phyloP scores from a whole-genome alignment of 2,888 invertebrate genomes.

The Philereme transversata region DNA sequence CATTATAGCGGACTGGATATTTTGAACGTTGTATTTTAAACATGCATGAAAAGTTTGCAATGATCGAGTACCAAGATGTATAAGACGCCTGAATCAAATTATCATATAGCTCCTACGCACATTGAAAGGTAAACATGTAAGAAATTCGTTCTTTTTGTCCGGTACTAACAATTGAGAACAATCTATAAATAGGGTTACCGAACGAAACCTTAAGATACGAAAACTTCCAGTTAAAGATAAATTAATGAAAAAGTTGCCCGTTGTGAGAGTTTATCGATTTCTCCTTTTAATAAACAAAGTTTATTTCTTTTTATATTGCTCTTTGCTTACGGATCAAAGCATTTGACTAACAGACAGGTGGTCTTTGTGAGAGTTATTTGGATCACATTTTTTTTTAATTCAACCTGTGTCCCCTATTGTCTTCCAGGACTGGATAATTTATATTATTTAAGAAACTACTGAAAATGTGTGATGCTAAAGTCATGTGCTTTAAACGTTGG shows the following conservation, averaged over 20 bases:
- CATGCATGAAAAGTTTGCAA: no score
- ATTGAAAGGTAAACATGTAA: conserved; percentile 70
- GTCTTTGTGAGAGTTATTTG: no score
- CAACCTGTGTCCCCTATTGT: no score
- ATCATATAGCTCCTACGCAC: conserved; percentile 66
- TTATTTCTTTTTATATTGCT: not conserved
- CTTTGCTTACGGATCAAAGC: conserved; percentile 9
- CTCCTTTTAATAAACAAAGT: not conserved
- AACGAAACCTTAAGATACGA: not conserved
- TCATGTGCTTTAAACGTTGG: conserved; percentile 23
- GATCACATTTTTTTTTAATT: no score
- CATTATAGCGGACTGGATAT: no score
- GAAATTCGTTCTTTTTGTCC: conserved; percentile 68
- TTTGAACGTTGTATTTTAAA: no score
- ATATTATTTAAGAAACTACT: conserved; percentile 24
- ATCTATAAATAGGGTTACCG: conserved; percentile 24
- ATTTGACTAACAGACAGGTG: conserved; percentile 48
- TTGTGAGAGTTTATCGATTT: not conserved
- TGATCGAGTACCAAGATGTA: conserved; percentile 49
- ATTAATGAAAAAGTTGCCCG: not conserved
- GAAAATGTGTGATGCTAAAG: conserved; percentile 9
- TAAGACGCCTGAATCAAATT: conserved; percentile 38
- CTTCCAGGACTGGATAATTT: no score
- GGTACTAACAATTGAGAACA: conserved; percentile 56
- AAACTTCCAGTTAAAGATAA: not conserved